Evolutionary conservation across 2,113 vertebrate genomes (phyloP), one percentile per base, ranked within the genome.

Genomic region (Malaclemys terrapin): DNA sequence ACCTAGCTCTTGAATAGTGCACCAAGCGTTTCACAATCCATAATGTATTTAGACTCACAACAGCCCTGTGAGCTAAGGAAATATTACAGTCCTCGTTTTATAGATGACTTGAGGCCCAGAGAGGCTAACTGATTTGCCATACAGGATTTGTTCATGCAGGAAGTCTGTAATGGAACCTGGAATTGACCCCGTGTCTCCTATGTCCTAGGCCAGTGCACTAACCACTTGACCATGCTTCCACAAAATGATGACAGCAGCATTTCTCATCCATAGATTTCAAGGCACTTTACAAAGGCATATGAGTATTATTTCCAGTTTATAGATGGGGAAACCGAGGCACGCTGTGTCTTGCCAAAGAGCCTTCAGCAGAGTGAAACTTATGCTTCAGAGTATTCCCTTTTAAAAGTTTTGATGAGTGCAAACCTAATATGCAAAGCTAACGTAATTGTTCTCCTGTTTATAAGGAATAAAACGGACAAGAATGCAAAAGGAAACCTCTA

Each of bases 321-420:
- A 79, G 53, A 49, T 45, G 8, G 45, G 52, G 56, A 88, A 94
- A 92, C 6, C 72, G 52, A 90, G 76, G 94, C 87, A 27, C 16
- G 72, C 56, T 80, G 89, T 86, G 81, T 87, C 94, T 89, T 88
- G 38, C 91, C 53, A 56, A 90, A 89, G 83, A 35, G 47, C 92
- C 92, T 54, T 69, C 8, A 3, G 31, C 14, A 19, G 62, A 69
- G 62, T 65, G 62, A 65, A 65, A n/a, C 16, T 35, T 35, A 35
- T 65, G 29, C 81, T n/a, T 83, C 9, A 50, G 19, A 16, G 54
- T 87, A 83, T 59, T 93, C 81, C 84, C 62, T 85, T 35, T 85
- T 35, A 42, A 25, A 78, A 80, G 83, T 85, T 82, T 5, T 84
- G 10, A 2, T 42, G 82, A 78, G 8, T 87, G 53, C 9, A 93